Base-by-base conservation (phyloP, 35 echinoderm and acorn worm genomes). In the Lytechinus pictus region DNA sequence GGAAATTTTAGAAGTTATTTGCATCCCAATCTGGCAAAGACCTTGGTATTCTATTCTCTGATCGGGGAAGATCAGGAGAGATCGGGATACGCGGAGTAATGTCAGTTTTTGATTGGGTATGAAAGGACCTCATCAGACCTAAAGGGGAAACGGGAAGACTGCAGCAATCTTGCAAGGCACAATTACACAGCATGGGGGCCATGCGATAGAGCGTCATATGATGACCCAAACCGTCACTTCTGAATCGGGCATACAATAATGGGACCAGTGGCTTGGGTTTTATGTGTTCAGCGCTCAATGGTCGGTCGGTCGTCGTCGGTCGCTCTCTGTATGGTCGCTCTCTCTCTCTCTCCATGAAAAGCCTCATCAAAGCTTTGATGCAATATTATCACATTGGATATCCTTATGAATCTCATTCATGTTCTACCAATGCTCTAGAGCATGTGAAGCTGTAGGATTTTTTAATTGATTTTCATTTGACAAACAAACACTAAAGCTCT, bases 111-210 rank as follows among this genome's bases (percentile, higher is more conserved):
- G 33, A 44, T 44, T 44, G 33, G 33, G 33, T 44, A 90, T 27
- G 88, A 21, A 79, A 54, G 33, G 33, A 44, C 33, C 33, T 44
- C 33, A 44, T 44, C 33, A 44, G 33, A 44, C 33, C 33, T 1
- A 44, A 44, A 44, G 88, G 52, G 88, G 88, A 90, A 90, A 90
- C 88, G 88, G 88, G 66, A 27, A 90, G 88, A 90, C 66, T 90
- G 88, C 88, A n/a, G 66, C 88, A 90, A 90, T 90, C 88, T 44
- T 90, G 9, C 52, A 21, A 90, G 88, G 88, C 88, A 90, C 88
- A 90, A 90, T 90, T 90, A 90, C 88, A 10, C 88, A 90, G 88
- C 88, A 90, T 90, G 88, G 29, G 88, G 88, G 28, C 88, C 52
- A 4, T 90, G 88, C 88, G 88, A 10, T 44, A 10, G n/a, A 90